Percentiles rank a stretch among this genome's conserved stretches.
These are phyloP conservation scores for Bombylius major DNA, from an alignment of 2,888 invertebrate species.

Conservation along the genomic window DNA sequence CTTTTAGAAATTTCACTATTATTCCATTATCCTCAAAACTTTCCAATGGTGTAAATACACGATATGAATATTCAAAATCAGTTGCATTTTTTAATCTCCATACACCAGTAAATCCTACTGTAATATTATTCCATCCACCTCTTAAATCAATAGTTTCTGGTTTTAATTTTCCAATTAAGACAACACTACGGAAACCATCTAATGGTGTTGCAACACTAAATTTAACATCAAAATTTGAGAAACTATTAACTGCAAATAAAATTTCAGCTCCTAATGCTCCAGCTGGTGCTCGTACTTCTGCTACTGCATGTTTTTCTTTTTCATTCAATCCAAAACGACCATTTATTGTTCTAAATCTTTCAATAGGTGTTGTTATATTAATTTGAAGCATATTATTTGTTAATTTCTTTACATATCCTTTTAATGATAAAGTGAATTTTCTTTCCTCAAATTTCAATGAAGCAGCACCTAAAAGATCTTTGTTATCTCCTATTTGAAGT, in stretches of 20 bases:
- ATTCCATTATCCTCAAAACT: slow-evolving; percentile 66
- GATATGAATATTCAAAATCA: slow-evolving; percentile 67
- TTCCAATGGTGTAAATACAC: slow-evolving; percentile 63
- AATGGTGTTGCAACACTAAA: slow-evolving; percentile 62
- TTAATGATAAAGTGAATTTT: slow-evolving; percentile 50
- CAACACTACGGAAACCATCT: slow-evolving; percentile 51
- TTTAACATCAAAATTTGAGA: slow-evolving; percentile 59
- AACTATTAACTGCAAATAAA: slow-evolving; percentile 46
- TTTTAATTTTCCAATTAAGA: slow-evolving; percentile 55
- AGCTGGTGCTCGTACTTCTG: slow-evolving; percentile 54
- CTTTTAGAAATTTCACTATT: slow-evolving; percentile 48
- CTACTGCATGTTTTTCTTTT: slow-evolving; percentile 54
- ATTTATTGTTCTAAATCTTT: slow-evolving; percentile 49
- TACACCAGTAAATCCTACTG: slow-evolving; percentile 64
- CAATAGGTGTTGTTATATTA: slow-evolving; percentile 61
- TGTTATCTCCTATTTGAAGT: slow-evolving; percentile 48
- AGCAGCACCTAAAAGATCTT: slow-evolving; percentile 54
- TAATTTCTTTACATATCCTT: slow-evolving; percentile 56
- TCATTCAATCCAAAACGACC: slow-evolving; percentile 63
- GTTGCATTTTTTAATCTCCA: slow-evolving; percentile 47
- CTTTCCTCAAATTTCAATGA: slow-evolving; percentile 58
- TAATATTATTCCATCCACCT: slow-evolving; percentile 60
- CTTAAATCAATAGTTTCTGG: slow-evolving; percentile 59
- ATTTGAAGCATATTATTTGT: slow-evolving; percentile 63
- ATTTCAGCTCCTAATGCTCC: slow-evolving; percentile 59